phyloP scores from a whole-genome alignment of 2,888 invertebrate genomes.

The Patella caerulea region DNA sequence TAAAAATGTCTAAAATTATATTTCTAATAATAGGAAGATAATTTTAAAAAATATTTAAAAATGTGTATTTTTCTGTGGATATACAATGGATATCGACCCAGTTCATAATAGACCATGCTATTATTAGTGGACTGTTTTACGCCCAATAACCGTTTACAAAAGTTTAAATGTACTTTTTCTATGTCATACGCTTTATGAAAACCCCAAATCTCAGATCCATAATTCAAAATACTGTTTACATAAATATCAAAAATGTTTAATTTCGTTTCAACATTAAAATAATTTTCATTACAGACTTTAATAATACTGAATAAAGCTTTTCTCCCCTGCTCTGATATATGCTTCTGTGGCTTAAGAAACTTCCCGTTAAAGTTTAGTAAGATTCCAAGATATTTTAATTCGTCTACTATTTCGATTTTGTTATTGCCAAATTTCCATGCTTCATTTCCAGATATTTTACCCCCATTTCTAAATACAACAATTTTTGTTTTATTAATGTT shows the following conservation, averaged over 20 bases:
- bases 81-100: background rate
- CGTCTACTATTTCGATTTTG: background rate
- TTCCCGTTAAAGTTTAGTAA: background rate
- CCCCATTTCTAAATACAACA: background rate
- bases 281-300: background rate
- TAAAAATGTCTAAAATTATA: background rate
- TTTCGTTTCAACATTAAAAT: background rate
- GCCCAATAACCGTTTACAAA: background rate
- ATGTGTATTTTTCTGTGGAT: background rate
- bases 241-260: background rate
- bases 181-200: background rate
- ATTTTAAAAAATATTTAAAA: slow-evolving; percentile 3
- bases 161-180: slow-evolving; percentile 8
- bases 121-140: background rate
- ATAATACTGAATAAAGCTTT: background rate
- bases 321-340: background rate
- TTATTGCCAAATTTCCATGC: background rate
- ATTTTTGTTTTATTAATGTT: background rate
- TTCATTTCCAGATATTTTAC: background rate
- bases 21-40: background rate
- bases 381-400: background rate
- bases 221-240: background rate
- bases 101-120: background rate
- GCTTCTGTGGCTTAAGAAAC: background rate
- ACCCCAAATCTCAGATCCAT: slow-evolving; percentile 5